These are phyloP conservation scores for Phocides pigmalion DNA, from an alignment of 1,140 invertebrate species.

Conservation along the genomic window DNA sequence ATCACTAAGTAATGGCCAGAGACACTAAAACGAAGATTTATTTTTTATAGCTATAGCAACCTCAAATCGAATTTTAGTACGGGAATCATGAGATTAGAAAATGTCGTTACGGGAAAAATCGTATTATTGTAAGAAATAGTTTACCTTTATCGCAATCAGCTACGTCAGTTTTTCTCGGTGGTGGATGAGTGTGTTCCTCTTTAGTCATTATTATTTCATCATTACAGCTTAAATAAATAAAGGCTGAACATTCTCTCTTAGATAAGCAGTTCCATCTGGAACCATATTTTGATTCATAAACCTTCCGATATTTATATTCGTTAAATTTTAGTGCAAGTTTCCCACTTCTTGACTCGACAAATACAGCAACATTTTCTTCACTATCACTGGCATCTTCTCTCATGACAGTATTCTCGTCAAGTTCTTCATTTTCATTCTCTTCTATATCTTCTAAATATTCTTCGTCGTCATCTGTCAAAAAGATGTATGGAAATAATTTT, in stretches of 20 bases:
- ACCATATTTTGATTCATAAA: slow-evolving; percentile 52
- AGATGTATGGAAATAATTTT: no score
- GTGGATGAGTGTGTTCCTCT: slow-evolving; percentile 47
- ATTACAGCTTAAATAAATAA: slow-evolving; percentile 54
- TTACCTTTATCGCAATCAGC: slow-evolving; percentile 45
- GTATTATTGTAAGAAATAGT: neutral
- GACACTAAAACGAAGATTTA: no score
- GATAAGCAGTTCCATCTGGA: slow-evolving; percentile 59
- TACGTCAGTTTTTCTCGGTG: slow-evolving; percentile 28
- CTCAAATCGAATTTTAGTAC: no score
- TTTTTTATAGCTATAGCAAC: no score
- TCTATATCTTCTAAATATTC: neutral
- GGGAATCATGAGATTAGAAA: no score
- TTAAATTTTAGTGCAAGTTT: slow-evolving; percentile 59
- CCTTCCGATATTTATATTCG: slow-evolving; percentile 57
- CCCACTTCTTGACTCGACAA: slow-evolving; percentile 55
- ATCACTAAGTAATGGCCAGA: no score
- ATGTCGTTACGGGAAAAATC: no score
- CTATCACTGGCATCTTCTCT: slow-evolving; percentile 25
- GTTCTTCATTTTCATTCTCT: neutral
- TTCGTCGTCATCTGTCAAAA: neutral
- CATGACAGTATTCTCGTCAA: neutral
- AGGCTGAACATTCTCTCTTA: slow-evolving; percentile 52
- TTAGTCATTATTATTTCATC: slow-evolving; percentile 59
- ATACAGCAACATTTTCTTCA: slow-evolving; percentile 44